phyloP scores from a whole-genome alignment of 2,888 invertebrate species.

The Beris morrisii region DNA sequence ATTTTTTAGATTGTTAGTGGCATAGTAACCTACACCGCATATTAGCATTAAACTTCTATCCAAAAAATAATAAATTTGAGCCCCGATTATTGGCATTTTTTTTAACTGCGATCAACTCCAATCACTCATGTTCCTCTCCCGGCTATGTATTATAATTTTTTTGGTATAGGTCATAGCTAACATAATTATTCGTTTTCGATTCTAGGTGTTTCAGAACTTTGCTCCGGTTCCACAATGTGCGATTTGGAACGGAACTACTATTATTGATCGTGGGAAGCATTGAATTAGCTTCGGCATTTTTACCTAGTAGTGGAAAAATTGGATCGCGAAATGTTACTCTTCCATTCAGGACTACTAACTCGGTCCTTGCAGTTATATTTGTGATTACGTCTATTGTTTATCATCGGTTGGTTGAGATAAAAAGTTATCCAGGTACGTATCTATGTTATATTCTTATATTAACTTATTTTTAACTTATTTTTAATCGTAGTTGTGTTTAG shows the following conservation, averaged over 20 bases:
- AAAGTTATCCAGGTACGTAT: constrained; percentile 50
- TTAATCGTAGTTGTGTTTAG: no score
- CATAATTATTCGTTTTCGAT: no score
- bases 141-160: no score
- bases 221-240: constrained; percentile 52
- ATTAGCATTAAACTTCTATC: no score
- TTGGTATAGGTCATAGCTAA: no score
- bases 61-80: no score
- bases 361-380: constrained; percentile 47
- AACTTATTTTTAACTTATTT: constrained; percentile 4
- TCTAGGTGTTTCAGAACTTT: background rate
- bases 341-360: constrained; percentile 47
- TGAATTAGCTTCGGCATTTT: constrained; percentile 50
- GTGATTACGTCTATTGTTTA: constrained; percentile 51
- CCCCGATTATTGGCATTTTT: no score
- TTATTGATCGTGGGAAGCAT: constrained; percentile 51
- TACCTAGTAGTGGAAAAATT: constrained; percentile 41
- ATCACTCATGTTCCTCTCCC: no score
- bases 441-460: background rate
- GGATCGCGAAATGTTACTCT: constrained; percentile 12
- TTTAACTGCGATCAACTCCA: no score
- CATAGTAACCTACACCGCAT: no score
- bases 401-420: constrained; percentile 52
- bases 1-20: no score
- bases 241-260: constrained; percentile 49